Conservation (phyloP, 2,888 invertebrate genomes). For the Fragum sueziense region DNA sequence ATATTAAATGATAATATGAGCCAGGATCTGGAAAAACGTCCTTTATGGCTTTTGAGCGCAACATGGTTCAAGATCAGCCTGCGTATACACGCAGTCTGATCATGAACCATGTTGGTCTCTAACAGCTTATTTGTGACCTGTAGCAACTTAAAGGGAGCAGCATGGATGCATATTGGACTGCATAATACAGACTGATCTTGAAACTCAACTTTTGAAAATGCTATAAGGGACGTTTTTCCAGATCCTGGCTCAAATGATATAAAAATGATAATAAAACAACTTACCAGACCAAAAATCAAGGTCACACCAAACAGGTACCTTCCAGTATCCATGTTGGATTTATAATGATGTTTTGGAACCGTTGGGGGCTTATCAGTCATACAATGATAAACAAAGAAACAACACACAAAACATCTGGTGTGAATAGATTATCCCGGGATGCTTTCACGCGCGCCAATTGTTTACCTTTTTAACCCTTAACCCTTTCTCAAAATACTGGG, state of each 20-base stretch:
- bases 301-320: neutral
- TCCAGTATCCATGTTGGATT: constrained; percentile 48
- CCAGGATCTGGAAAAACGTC: no score
- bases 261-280: neutral
- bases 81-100: no score
- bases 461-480: no score
- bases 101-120: no score
- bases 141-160: no score
- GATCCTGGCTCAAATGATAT: no score
- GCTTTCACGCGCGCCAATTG: neutral
- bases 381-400: neutral
- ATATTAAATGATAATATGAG: no score
- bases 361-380: constrained; percentile 17
- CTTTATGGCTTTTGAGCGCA: no score
- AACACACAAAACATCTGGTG: neutral
- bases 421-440: neutral
- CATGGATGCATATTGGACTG: neutral
- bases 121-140: no score
- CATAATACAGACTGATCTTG: neutral
- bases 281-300: neutral
- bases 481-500: no score
- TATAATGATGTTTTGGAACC: constrained; percentile 10
- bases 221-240: neutral
- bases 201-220: neutral
- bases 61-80: no score